Evolutionary conservation across 2,797 vertebrate species (phyloP), one percentile per base, ranked within the genome.

Genomic region (Dendrocincla tyrannina): DNA sequence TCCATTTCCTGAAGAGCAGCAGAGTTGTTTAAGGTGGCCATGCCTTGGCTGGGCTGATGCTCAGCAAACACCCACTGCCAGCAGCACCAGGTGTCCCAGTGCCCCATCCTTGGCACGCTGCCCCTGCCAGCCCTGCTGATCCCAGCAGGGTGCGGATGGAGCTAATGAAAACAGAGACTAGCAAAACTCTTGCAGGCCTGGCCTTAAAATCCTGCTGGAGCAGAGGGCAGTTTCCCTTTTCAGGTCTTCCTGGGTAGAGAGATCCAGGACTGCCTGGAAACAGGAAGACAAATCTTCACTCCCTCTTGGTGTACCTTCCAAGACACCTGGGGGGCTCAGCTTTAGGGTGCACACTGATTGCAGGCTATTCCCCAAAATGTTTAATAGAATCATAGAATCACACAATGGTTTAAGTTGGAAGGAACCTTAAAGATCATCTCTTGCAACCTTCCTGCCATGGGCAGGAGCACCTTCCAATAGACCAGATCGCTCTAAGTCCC

Each of bases 311-410:
- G 2, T 11, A 17, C 13, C 28, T 2, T 2, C 49, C 27, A 5
- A 25, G 49, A 39, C 18, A 11, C 4, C 2, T 0, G 0, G 8
- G 6, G 16, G 19, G 12, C 47, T 68, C 46, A 30, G 27, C 41
- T 69, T 63, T 18, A 32, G 1, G 0, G 20, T 13, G 20, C 12
- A 4, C 39, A 10, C 0, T 0, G 0, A 13, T 33, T 59, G 39
- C 30, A 35, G 41, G 32, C 33, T 55, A 0, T 24, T 62, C 47
- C 33, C 27, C 20, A 1, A 3, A 5, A 28, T 11, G 15, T 3
- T 9, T 7, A 3, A 19, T 14, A 12, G 5, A 84, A 35, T 23
- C 17, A 49, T 3, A 32, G n/a, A 32, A 52, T 46, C 56, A 32
- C 20, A 27, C 27, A 58, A 27, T 16, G 13, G 14, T 16, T 25